phyloP scores from a whole-genome alignment of 1,140 invertebrate genomes.

The Tetramorium parvispinum region DNA sequence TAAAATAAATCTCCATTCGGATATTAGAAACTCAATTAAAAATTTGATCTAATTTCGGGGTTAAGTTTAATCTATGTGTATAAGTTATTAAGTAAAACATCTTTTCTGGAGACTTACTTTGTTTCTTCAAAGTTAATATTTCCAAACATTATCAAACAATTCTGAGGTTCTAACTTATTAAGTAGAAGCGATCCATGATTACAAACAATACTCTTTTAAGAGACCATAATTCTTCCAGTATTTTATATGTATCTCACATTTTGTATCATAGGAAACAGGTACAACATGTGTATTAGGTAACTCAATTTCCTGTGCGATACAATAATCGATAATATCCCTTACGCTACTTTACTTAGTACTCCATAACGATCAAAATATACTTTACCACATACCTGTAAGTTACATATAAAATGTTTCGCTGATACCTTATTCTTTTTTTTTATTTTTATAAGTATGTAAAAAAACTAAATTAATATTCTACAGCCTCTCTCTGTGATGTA shows the following conservation, averaged over 20 bases:
- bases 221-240: neutral
- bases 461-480: slow-evolving; percentile 51
- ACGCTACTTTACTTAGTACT: neutral
- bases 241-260: neutral
- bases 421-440: slow-evolving; percentile 14
- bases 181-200: slow-evolving; percentile 6
- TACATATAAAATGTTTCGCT: slow-evolving; percentile 38
- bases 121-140: slow-evolving; percentile 1
- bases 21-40: neutral
- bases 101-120: neutral
- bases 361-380: slow-evolving; percentile 30
- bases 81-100: slow-evolving; percentile 43
- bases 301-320: slow-evolving; percentile 57
- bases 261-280: slow-evolving; percentile 61
- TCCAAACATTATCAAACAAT: slow-evolving; percentile 11
- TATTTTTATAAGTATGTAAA: slow-evolving; percentile 27
- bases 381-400: slow-evolving; percentile 26
- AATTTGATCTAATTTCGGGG: neutral
- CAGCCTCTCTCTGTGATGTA: slow-evolving; percentile 58
- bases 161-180: slow-evolving; percentile 2
- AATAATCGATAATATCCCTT: slow-evolving; percentile 48
- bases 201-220: neutral
- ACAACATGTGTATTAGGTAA: slow-evolving; percentile 54
- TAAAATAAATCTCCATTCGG: slow-evolving; percentile 6
- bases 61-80: slow-evolving; percentile 12